Base-by-base conservation (phyloP, 2,888 invertebrate genomes). In the Noctua pronuba region DNA sequence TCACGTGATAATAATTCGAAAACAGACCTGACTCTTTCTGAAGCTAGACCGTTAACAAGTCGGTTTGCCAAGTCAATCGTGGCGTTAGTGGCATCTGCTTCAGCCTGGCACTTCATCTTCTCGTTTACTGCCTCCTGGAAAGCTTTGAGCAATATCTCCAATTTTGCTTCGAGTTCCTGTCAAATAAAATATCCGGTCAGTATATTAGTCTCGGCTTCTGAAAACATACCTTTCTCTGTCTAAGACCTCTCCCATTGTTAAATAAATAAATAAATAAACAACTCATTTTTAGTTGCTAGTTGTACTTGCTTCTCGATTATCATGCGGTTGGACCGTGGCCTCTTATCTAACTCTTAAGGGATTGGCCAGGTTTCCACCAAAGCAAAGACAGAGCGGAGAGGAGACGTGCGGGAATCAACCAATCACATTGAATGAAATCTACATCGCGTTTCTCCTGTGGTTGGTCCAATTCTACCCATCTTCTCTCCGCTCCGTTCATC, bases 21-120 rank as follows among this genome's bases (percentile, higher is more conserved):
- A 21, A 46, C 67, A 55, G 73, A 96, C 97, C 97, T 94, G 72
- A 97, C 93, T 92, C 99, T 99, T 93, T 99, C 99, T 0, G 99
- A 99, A 18, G 98, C 99, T 82, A 99, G 96, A 35, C 99, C 99
- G 88, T 98, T 99, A 1, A 99, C 99, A 35, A 99, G 96, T 90
- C 99, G 97, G 93, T 99, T 99, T 7, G 99, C 99, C 82, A 99
- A 96, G 93, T 98, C 98, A 83, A 99, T 99, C 60, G 98, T 99
- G 82, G 97, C 97, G 10, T 98, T 98, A 0, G 99, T 99, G 58
- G 98, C 98, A 90, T 99, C 99, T 0, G 99, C 99, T 95, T 99
- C 99, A 64, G 98, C 98, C 94, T 99, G 99, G 93, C 99, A 99
- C 90, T 98, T 98, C 94, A 98, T 97, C 92, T 99, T 99, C 88